Conservation (phyloP, 2,888 invertebrate species). For the Cryptus viduatorius region DNA sequence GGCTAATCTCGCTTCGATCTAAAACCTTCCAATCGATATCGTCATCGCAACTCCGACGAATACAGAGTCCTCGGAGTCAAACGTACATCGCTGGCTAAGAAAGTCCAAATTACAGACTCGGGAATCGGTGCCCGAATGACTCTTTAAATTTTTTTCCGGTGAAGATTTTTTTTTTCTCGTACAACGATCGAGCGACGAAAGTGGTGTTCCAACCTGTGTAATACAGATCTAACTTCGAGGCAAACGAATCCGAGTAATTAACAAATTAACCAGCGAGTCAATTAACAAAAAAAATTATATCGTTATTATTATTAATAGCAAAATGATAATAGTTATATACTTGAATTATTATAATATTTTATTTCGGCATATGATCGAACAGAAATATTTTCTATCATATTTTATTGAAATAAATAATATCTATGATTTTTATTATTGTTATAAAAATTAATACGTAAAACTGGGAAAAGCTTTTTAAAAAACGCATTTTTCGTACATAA, state of each 20-base stretch:
- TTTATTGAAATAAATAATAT: neutral
- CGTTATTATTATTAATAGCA: neutral
- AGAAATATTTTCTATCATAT: neutral
- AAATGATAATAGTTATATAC: no score
- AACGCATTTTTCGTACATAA: neutral
- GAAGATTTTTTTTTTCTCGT: neutral
- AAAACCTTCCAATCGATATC: slow-evolving; percentile 29
- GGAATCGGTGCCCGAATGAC: slow-evolving; percentile 12
- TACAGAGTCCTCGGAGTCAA: slow-evolving; percentile 3
- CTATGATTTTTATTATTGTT: neutral
- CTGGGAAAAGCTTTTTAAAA: no score
- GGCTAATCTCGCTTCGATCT: slow-evolving; percentile 71
- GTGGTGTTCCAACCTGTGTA: neutral
- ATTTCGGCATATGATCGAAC: no score
- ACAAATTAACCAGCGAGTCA: neutral
- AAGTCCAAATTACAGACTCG: slow-evolving; percentile 29
- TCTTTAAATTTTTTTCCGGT: slow-evolving; percentile 13
- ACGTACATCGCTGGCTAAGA: slow-evolving; percentile 9
- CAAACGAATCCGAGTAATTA: neutral
- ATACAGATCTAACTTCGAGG: neutral
- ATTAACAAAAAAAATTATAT: neutral
- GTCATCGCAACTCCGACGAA: slow-evolving; percentile 41
- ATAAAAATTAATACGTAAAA: neutral
- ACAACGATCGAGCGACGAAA: slow-evolving; percentile 4
- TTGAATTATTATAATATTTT: no score